Evolutionary conservation across 2,797 vertebrate genomes (phyloP).

Genomic region (Rousettus madagascariensis): DNA sequence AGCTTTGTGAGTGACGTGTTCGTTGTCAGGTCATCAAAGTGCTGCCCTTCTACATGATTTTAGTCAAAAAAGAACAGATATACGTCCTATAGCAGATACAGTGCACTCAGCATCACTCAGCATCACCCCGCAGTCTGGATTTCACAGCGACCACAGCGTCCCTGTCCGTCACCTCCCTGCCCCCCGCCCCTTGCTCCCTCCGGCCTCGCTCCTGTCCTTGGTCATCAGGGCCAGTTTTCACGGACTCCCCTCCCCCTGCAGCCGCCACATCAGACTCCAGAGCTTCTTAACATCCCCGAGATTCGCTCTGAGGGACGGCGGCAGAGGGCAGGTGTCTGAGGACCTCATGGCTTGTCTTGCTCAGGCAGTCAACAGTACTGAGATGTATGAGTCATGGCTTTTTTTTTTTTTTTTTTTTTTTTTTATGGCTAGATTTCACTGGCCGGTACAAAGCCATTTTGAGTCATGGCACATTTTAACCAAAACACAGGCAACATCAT

Average conservation of each 20-base stretch:
- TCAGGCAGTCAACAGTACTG: background rate
- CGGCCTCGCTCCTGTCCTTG: background rate
- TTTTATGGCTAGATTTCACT: background rate
- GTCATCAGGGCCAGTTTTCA: background rate
- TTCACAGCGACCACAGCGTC: background rate
- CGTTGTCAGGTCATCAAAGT: rapidly evolving
- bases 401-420: background rate
- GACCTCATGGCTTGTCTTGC: background rate
- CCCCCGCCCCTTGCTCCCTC: background rate
- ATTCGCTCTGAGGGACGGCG: background rate
- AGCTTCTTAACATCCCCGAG: no score
- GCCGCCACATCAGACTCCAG: background rate
- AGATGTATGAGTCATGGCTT: background rate
- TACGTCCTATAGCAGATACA: background rate
- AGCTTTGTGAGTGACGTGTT: conserved; percentile 89
- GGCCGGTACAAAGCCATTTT: background rate
- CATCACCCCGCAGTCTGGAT: background rate
- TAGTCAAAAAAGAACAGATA: background rate
- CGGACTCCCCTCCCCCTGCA: background rate
- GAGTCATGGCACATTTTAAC: background rate
- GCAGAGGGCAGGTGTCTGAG: background rate
- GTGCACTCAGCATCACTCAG: no score
- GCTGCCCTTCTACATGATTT: background rate
- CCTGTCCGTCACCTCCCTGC: background rate
- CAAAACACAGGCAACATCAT: background rate